Conservation (phyloP, 2,797 vertebrate species). For the Chlorospingus flavigularis region DNA sequence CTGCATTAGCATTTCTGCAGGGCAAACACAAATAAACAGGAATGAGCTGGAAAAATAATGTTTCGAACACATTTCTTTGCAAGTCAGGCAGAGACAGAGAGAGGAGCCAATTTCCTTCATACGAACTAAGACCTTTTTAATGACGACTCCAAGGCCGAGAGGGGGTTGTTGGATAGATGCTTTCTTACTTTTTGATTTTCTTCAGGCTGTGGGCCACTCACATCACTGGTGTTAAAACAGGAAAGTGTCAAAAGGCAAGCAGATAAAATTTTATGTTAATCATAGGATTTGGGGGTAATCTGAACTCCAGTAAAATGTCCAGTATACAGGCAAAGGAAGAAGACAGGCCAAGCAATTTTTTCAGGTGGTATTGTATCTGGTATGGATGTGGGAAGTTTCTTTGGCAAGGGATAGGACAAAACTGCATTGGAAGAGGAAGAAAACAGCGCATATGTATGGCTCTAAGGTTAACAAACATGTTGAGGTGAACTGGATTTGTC, state of each 20-base stretch:
- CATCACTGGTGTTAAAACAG: neutral
- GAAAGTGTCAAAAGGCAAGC: neutral
- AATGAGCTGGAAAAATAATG: conserved; percentile 50
- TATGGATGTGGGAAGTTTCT: neutral
- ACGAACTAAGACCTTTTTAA: conserved; percentile 52
- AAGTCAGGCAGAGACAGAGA: conserved; percentile 78
- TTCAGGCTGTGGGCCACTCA: neutral
- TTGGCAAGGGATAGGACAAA: neutral
- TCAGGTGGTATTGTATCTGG: neutral
- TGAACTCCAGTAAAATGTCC: neutral
- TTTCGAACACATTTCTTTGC: conserved; percentile 74
- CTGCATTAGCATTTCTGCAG: conserved; percentile 70
- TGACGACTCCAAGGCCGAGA: neutral
- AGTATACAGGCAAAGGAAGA: neutral
- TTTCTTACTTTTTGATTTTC: conserved; percentile 17
- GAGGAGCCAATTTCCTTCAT: conserved; percentile 52
- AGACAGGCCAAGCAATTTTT: neutral
- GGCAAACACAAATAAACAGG: conserved; percentile 81
- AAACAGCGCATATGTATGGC: neutral
- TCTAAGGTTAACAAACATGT: neutral
- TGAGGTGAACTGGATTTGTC: conserved; percentile 55
- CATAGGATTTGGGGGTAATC: neutral
- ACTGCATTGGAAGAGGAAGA: neutral
- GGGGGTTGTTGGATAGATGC: neutral
- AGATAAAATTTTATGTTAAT: neutral